Conservation (phyloP, 2,888 invertebrate species). For the Disparrhopalites patrizii region DNA sequence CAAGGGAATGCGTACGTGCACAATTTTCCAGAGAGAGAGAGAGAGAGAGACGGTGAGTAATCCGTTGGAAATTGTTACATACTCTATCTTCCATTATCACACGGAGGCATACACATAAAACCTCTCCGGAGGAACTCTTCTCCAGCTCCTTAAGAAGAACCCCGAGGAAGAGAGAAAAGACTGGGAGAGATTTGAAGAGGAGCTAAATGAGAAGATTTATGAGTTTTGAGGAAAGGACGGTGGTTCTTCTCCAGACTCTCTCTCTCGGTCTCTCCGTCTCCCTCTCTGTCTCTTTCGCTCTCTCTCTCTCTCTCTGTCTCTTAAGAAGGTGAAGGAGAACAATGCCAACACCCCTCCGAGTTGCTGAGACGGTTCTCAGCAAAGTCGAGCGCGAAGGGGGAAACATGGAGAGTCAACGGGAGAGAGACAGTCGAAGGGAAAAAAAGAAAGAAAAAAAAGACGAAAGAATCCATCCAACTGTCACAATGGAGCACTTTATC, state of each 20-base stretch:
- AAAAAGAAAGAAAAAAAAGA: constrained; percentile 1
- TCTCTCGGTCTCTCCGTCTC: too few species aligned
- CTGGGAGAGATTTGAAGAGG: constrained; percentile 12
- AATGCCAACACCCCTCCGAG: constrained; percentile 40
- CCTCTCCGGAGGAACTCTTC: neutral
- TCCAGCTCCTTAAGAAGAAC: too few species aligned
- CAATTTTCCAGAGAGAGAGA: too few species aligned
- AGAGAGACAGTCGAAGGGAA: neutral
- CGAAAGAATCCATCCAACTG: constrained; percentile 32
- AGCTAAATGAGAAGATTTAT: constrained; percentile 31
- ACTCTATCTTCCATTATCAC: neutral
- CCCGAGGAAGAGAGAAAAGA: neutral
- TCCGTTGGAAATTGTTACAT: constrained; percentile 2
- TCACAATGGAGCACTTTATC: constrained; percentile 43
- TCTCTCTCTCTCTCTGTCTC: too few species aligned
- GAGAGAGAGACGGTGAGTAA: constrained; percentile 5
- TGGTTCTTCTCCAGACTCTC: too few species aligned
- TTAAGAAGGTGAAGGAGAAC: constrained; percentile 31
- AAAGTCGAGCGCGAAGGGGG: constrained; percentile 21
- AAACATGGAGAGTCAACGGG: too few species aligned
- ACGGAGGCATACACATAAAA: neutral
- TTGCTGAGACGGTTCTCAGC: constrained; percentile 11
- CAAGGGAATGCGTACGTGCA: too few species aligned
- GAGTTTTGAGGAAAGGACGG: constrained; percentile 18
- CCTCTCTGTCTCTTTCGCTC: too few species aligned